Conservation (phyloP, 2,888 invertebrate species). For the Polydesmus complanatus region DNA sequence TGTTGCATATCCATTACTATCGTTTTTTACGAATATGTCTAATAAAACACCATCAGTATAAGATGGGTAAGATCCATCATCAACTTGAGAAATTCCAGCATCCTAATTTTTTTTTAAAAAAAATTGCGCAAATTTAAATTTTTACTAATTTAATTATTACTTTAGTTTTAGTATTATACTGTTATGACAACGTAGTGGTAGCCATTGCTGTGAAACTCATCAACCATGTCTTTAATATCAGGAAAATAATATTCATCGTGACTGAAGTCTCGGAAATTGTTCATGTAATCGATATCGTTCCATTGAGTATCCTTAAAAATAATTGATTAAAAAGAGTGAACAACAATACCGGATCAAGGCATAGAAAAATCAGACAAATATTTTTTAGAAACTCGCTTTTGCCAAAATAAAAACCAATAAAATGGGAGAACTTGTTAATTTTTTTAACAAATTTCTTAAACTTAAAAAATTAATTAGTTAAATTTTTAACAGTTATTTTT, state of each 20-base stretch:
- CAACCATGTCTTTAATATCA: conserved; percentile 52
- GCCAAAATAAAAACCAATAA: no score
- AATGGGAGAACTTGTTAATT: no score
- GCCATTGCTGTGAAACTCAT: conserved; percentile 43
- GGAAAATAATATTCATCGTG: conserved; percentile 47
- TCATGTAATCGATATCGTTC: conserved; percentile 78
- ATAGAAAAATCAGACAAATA: no score
- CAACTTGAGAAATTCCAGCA: conserved; percentile 61
- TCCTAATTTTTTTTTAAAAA: no score
- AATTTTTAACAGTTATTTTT: no score
- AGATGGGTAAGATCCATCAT: conserved; percentile 54
- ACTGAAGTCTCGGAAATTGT: conserved; percentile 61
- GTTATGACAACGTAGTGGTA: conserved; percentile 20
- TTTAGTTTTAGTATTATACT: no score
- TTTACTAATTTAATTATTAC: no score
- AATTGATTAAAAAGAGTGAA: no score
- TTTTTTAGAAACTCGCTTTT: no score
- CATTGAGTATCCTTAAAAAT: conserved; percentile 42
- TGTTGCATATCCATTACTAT: conserved; percentile 45
- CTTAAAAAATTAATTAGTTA: no score
- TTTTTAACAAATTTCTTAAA: conserved; percentile 6
- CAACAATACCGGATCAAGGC: no score
- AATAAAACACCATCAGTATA: conserved; percentile 58
- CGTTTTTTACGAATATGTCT: conserved; percentile 58
- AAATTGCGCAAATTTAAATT: no score